Conservation (phyloP, 2,888 invertebrate species). For the Drosophila engyochracea region DNA sequence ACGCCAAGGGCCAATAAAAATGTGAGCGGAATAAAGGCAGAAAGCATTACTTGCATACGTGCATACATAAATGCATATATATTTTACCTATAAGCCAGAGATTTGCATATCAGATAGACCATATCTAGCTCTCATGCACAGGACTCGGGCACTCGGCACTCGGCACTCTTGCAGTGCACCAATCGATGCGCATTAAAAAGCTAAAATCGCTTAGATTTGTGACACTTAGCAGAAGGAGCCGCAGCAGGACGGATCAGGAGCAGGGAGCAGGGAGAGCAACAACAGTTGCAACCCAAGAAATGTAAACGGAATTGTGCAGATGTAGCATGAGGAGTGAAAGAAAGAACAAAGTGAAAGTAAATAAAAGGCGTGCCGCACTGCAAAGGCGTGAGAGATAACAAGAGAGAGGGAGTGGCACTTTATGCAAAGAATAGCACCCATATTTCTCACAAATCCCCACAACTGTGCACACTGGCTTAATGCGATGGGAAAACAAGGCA, state of each 20-base stretch:
- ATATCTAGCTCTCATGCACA: conserved; percentile 22
- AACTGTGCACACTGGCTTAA: conserved; percentile 61
- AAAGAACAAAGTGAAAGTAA: conserved; percentile 70
- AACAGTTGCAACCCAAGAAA: conserved; percentile 43
- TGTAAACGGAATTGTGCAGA: conserved; percentile 62
- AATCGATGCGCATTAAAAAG: conserved; percentile 74
- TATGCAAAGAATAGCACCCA: conserved; percentile 72
- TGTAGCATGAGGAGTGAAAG: conserved; percentile 63
- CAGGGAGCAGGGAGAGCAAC: conserved; percentile 8
- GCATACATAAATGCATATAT: conserved; percentile 5
- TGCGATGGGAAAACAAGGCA: conserved; percentile 67
- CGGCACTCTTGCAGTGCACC: conserved; percentile 48
- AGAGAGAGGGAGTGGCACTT: conserved; percentile 41
- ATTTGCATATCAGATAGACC: conserved; percentile 44
- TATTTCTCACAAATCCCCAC: conserved; percentile 68
- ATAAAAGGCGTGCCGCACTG: conserved; percentile 40
- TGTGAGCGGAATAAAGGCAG: not conserved
- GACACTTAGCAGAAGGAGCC: conserved; percentile 64
- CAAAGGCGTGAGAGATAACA: conserved; percentile 1
- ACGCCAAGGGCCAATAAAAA: not conserved
- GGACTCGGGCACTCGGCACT: conserved; percentile 6
- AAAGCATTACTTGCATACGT: not conserved
- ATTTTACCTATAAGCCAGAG: conserved; percentile 28
- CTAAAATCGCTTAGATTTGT: conserved; percentile 76
- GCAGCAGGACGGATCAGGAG: conserved; percentile 5